Base-by-base conservation (phyloP, 2,888 invertebrate species). In the Prosopocoilus inquinatus region DNA sequence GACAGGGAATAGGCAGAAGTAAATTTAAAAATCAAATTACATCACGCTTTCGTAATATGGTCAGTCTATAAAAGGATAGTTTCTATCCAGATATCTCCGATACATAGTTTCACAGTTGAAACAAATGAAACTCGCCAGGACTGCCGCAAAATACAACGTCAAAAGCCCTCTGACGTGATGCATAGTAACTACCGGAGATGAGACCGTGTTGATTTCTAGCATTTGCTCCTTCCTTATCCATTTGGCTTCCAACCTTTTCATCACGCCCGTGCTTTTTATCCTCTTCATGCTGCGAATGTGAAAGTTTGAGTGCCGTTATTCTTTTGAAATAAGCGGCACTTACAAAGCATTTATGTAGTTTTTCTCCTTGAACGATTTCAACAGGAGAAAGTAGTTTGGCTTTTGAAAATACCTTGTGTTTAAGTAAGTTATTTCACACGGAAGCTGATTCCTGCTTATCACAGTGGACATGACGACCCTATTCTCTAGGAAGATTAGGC, bases 401-500 rank as follows among this genome's bases (percentile, higher is more conserved):
- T 46, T 66, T 9, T 47, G 32, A 48, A 68, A 71, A 47, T 70
- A 69, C 57, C 62, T 68, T 15, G 60, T 50, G 5, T 64, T 57
- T 12, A 66, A 58, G 47, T 51, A 58, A 7, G 67, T 56, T 13
- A 73, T 54, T 28, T 64, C 57, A 49, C 75, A 75, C 7, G 64
- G 53, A 34, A 72, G 48, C 32, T 54, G 47, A 41, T 62, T 61
- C 16, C 64, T 58, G 46, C 65, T 67, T 16, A 68, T 53, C 28
- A 69, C 63, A 11, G 66, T 63, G 2, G 66, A 59, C 68, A 75
- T 70, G 45, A 78, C 61, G 5, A 75, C 72, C 13, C 74, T 69
- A 28, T 70, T 74, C 57, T 79, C 79, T 33, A 80, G 63, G 34
- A 77, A 71, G 1, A 73, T 69, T 5, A 77, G 58, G 4, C 72